A percentile compares a stretch with the other conserved stretches of the same genome.
Conservation (phyloP, 2,888 invertebrate species). For the Prostheceraeus crozeri region DNA sequence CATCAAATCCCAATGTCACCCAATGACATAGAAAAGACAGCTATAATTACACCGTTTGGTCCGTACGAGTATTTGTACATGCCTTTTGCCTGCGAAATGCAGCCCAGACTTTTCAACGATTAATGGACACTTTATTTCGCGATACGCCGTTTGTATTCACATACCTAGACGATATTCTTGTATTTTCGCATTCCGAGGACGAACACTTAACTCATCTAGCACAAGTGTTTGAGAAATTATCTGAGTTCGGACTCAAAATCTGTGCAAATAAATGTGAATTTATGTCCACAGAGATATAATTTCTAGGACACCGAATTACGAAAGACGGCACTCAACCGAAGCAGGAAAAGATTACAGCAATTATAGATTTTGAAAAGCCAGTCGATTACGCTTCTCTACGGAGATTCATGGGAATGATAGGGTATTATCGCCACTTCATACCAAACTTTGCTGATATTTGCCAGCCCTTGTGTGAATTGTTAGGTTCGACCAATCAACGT, state of each 20-base stretch:
- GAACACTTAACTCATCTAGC: neutral
- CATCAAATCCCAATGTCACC: conserved; percentile 31
- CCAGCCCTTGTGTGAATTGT: no score
- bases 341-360: no score
- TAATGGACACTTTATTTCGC: neutral
- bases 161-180: conserved; percentile 20
- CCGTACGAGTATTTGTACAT: conserved; percentile 33
- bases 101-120: conserved; percentile 32
- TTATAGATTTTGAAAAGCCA: no score
- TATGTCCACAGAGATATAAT: neutral
- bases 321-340: no score
- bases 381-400: no score
- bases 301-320: conserved; percentile 17
- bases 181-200: neutral
- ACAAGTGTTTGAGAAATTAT: neutral
- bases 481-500: no score
- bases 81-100: conserved; percentile 28
- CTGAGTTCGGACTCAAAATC: conserved; percentile 15
- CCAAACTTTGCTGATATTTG: no score
- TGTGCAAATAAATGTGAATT: neutral
- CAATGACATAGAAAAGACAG: conserved; percentile 29
- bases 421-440: no score
- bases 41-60: conserved; percentile 31
- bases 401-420: no score
- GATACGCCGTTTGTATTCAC: neutral